These are phyloP conservation scores for Cheumatopsyche charites DNA, from an alignment of 1,140 invertebrate genomes.

Conservation along the genomic window DNA sequence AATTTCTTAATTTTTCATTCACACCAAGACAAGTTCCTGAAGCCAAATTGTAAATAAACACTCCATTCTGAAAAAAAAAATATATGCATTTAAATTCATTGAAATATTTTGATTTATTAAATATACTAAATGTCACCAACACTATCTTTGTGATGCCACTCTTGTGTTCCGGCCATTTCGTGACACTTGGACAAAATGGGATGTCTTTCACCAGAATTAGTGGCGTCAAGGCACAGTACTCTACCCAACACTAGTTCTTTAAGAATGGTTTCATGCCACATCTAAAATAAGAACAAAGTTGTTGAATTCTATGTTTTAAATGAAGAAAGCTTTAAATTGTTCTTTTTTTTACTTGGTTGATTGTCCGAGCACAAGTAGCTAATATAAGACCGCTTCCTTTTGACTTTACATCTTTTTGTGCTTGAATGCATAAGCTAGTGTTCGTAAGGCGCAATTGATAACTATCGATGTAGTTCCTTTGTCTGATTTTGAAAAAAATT, in stretches of 20 bases:
- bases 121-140: slow-evolving; percentile 58
- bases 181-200: slow-evolving; percentile 88
- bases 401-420: slow-evolving; percentile 78
- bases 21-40: slow-evolving; percentile 82
- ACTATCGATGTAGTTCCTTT: slow-evolving; percentile 75
- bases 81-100: not conserved
- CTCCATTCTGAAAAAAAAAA: slow-evolving; percentile 63
- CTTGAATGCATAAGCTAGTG: slow-evolving; percentile 77
- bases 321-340: slow-evolving; percentile 35
- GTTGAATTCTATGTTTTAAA: slow-evolving; percentile 32
- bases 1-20: slow-evolving; percentile 58
- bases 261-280: slow-evolving; percentile 87
- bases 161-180: slow-evolving; percentile 87
- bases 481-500: slow-evolving; percentile 52
- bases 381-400: slow-evolving; percentile 77
- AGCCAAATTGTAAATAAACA: slow-evolving; percentile 85
- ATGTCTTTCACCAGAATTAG: slow-evolving; percentile 55
- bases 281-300: slow-evolving; percentile 55
- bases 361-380: slow-evolving; percentile 69
- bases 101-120: not conserved
- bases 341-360: slow-evolving; percentile 69
- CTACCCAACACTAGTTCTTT: slow-evolving; percentile 85
- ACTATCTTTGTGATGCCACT: slow-evolving; percentile 79
- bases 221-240: slow-evolving; percentile 83
- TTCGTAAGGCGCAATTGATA: slow-evolving; percentile 76